Percentiles rank a stretch among this genome's conserved stretches.
Conservation (phyloP, 1,140 invertebrate genomes). For the Wiebesia pumilae region DNA sequence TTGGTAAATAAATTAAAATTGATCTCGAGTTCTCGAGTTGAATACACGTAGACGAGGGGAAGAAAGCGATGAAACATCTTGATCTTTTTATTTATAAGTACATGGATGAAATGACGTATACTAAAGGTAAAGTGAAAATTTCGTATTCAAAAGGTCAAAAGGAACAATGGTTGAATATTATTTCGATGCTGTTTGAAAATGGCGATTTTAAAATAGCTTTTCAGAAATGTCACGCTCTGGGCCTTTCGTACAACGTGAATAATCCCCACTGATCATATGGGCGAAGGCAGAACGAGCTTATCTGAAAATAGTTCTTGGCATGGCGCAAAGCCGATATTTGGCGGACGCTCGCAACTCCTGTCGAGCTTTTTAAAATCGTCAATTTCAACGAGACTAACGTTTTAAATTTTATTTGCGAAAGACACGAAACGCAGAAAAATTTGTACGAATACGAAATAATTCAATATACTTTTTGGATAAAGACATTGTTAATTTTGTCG, state of each 20-base stretch:
- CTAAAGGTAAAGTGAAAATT: neutral
- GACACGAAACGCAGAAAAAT: neutral
- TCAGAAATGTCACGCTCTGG: conserved; percentile 7
- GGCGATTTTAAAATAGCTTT: conserved; percentile 33
- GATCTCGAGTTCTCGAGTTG: neutral
- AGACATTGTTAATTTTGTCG: neutral
- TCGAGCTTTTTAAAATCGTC: conserved; percentile 20
- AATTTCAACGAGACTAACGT: neutral
- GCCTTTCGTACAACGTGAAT: neutral
- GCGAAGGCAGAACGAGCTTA: conserved; percentile 8
- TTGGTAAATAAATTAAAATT: too few species aligned
- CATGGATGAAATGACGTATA: neutral
- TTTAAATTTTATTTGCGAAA: neutral
- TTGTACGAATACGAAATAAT: neutral
- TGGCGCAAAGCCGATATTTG: conserved; percentile 24
- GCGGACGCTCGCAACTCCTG: conserved; percentile 7
- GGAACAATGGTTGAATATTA: neutral
- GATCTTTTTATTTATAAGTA: neutral
- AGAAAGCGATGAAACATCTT: neutral
- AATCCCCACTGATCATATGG: neutral
- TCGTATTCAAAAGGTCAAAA: neutral
- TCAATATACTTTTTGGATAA: neutral
- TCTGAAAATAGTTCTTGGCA: conserved; percentile 52
- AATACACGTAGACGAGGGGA: neutral
- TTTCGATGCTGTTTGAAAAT: neutral